Conservation (phyloP, 2,888 invertebrate species). For the Heliconius ethilla region DNA sequence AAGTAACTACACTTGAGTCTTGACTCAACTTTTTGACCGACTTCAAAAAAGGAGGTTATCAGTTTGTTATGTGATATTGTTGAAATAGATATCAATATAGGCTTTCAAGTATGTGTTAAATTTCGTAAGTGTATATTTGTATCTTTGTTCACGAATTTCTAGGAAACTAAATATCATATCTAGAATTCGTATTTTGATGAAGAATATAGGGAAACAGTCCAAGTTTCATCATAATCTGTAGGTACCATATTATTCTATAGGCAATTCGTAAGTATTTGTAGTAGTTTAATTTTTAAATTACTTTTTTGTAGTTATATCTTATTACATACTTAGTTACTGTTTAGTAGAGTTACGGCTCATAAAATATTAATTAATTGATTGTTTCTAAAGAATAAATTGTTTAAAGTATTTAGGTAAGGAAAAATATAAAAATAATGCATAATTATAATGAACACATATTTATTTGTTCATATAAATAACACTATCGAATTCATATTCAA, state of each 20-base stretch:
- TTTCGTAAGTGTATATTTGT: no score
- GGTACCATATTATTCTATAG: background rate
- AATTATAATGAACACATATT: no score
- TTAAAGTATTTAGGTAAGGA: background rate
- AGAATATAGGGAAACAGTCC: no score
- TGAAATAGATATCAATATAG: background rate
- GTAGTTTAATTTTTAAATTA: background rate
- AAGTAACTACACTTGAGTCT: constrained; percentile 15
- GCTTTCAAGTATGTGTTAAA: background rate
- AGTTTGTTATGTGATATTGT: background rate
- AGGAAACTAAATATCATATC: no score
- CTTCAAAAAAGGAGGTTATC: background rate
- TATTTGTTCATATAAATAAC: no score
- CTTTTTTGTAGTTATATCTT: constrained; percentile 6
- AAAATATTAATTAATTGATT: background rate
- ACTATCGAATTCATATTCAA: background rate
- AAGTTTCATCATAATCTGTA: no score
- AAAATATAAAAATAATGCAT: no score
- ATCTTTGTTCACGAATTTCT: no score
- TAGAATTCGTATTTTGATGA: no score
- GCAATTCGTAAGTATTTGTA: background rate
- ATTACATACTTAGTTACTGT: background rate
- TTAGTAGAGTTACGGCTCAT: background rate
- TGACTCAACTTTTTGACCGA: background rate
- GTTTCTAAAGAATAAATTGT: background rate